Base-by-base conservation (phyloP, 2,888 invertebrate genomes). In the Torymus auratus region DNA sequence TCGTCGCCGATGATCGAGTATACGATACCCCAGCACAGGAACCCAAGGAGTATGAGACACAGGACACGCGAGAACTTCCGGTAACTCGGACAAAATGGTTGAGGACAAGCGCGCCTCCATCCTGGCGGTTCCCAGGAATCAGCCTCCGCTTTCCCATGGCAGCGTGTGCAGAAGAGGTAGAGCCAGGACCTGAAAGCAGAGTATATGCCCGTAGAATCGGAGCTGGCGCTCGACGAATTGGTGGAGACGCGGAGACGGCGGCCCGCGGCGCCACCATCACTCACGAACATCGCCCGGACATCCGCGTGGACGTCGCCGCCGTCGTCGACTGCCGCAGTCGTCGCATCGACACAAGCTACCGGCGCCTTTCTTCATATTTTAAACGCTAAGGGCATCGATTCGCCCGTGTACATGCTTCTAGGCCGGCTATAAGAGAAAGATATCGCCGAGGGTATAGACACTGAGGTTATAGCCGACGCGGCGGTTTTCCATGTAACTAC, bases 41-140 rank as follows among this genome's bases (percentile, higher is more conserved):
- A 86, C 78, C 96, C 96, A 88, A 97, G 94, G 72, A 96, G 89
- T 84, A 95, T 92, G 74, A 96, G 92, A 72, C 95, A 94, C 82
- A 96, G 83, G 17, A 95, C 92, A 86, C 96, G 94, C n/a, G 96
- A 95, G 88, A 96, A 94, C 88, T 96, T 95, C 84, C 97, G 93
- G 91, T 95, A 96, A 0, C 96, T 95, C 28, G 96, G 96, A 88
- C 97, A 97, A 88, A 96, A 93, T 20, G 96, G 96, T 87, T 95
- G 96, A 0, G 96, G 96, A 89, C 96, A 96, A 87, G 96, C 90
- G 90, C 94, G 94, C 86, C 94, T 94, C 96, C 96, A 97, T 85
- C 94, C 92, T 0, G 94, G 93, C 15, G 96, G 96, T 89, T 96
- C 95, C 96, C 96, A 97, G 17, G 96, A 94, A 41, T 96, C 94